These are phyloP conservation scores for Gymnocypris eckloni DNA, from an alignment of 2,797 vertebrate species.

Conservation along the genomic window DNA sequence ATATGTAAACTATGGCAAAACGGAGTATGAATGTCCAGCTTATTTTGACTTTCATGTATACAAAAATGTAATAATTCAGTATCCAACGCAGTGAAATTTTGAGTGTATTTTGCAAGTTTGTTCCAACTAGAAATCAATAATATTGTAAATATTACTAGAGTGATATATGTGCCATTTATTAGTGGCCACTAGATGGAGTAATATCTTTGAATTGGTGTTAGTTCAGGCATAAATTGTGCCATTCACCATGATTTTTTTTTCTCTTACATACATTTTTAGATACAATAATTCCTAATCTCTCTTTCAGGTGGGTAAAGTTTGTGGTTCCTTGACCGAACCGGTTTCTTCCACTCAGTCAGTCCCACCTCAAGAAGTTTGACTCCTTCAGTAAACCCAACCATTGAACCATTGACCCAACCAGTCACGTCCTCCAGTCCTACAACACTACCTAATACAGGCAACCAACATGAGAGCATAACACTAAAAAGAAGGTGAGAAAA, in stretches of 20 bases:
- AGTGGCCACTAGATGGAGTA: conserved; percentile 32
- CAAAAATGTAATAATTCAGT: not conserved
- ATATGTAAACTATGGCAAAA: not conserved
- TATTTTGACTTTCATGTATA: not conserved
- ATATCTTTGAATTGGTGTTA: conserved; percentile 3
- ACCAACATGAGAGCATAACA: conserved; percentile 64
- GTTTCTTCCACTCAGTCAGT: conserved; percentile 28
- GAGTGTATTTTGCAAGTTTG: not conserved
- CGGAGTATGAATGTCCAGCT: not conserved
- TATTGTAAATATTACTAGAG: not conserved
- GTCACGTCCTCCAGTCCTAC: conserved; percentile 41
- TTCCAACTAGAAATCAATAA: not conserved
- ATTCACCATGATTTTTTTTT: not conserved
- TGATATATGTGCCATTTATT: not conserved
- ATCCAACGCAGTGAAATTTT: not conserved
- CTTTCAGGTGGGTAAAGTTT: conserved; percentile 78
- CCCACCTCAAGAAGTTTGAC: conserved; percentile 48
- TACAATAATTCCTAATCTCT: conserved; percentile 3
- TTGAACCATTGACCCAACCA: too few species aligned
- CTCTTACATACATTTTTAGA: not conserved
- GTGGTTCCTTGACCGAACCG: conserved; percentile 69
- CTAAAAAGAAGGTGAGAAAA: conserved; percentile 77
- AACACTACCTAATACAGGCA: not conserved
- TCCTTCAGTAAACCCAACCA: conserved; percentile 42
- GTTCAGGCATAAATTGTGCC: not conserved